phyloP scores from a whole-genome alignment of 2,888 invertebrate species.

The Listrodromus nycthemerus region DNA sequence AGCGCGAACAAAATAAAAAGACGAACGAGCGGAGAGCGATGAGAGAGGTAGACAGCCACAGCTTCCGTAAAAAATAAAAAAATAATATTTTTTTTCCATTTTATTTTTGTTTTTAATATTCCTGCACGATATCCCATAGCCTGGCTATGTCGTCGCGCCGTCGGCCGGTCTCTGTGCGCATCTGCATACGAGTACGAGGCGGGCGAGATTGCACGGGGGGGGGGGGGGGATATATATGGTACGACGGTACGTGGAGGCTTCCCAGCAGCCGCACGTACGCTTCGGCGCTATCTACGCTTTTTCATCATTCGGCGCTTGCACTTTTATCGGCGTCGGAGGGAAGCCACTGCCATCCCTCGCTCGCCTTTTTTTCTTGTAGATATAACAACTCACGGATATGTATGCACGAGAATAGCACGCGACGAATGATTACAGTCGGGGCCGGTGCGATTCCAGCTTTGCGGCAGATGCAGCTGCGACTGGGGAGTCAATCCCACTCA shows the following conservation, averaged over 20 bases:
- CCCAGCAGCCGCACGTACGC: constrained; percentile 33
- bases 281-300: constrained; percentile 52
- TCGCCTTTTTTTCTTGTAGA: background rate
- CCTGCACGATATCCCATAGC: constrained; percentile 7
- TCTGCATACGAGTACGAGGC: constrained; percentile 45
- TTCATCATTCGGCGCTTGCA: constrained; percentile 63
- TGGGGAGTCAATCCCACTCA: background rate
- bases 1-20: constrained; percentile 47
- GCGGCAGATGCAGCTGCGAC: constrained; percentile 19
- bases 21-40: constrained; percentile 34
- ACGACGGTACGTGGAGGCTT: constrained; percentile 1
- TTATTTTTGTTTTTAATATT: constrained; percentile 43
- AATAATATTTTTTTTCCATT: constrained; percentile 41
- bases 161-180: constrained; percentile 10
- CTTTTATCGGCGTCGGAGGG: constrained; percentile 52
- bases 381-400: constrained; percentile 26
- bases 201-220: constrained; percentile 37
- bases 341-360: constrained; percentile 16
- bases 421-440: constrained; percentile 40
- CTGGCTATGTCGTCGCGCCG: constrained; percentile 7
- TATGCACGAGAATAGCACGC: constrained; percentile 25
- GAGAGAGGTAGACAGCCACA: constrained; percentile 26
- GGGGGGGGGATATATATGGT: constrained; percentile 15
- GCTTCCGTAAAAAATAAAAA: constrained; percentile 38
- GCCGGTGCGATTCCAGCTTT: constrained; percentile 1